Evolutionary conservation across 2,797 vertebrate species (phyloP).

Genomic region (Tachyglossus aculeatus): DNA sequence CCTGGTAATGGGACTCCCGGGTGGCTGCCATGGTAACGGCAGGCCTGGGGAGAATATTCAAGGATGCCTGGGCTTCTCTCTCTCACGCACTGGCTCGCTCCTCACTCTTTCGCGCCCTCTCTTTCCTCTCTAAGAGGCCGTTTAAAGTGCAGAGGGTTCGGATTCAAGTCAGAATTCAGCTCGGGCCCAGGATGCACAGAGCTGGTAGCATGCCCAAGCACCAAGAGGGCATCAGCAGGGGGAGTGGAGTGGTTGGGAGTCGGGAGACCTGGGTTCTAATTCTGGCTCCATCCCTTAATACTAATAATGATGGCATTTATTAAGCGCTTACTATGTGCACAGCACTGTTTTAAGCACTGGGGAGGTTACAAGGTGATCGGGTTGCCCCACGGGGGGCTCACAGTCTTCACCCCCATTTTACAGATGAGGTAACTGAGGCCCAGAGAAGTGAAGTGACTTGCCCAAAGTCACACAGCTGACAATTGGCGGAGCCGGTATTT

Average conservation of each 20-base stretch:
- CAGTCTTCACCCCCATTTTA: too few species aligned
- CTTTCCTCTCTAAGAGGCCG: slow-evolving; percentile 62
- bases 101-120: slow-evolving; percentile 13
- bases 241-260: neutral
- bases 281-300: neutral
- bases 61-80: slow-evolving; percentile 49
- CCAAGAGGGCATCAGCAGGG: neutral
- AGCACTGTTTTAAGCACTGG: too few species aligned
- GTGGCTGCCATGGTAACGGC: slow-evolving; percentile 73
- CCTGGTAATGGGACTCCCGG: slow-evolving; percentile 43
- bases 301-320: too few species aligned
- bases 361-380: too few species aligned
- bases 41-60: slow-evolving; percentile 59
- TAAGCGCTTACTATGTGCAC: too few species aligned
- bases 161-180: neutral
- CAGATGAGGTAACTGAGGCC: too few species aligned
- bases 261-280: neutral
- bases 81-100: too few species aligned
- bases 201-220: neutral
- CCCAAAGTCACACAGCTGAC: too few species aligned
- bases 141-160: slow-evolving; percentile 48
- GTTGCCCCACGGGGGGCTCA: too few species aligned
- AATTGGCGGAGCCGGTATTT: too few species aligned
- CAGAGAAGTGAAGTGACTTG: too few species aligned
- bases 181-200: neutral